These are phyloP conservation scores for Criorhina ranunculi DNA, from an alignment of 2,888 invertebrate genomes.

Conservation along the genomic window DNA sequence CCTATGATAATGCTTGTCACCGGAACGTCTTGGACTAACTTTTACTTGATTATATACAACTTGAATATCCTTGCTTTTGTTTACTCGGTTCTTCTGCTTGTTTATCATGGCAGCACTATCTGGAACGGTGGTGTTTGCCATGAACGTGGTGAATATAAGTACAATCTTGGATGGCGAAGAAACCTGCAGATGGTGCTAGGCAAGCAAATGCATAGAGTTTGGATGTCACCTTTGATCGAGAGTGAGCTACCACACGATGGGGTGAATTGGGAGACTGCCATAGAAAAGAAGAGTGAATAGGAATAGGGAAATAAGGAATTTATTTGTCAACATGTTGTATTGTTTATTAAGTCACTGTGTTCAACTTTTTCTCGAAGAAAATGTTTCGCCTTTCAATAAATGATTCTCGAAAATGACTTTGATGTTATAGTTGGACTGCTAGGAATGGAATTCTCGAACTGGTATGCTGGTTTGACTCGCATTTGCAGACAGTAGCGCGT, in stretches of 20 bases:
- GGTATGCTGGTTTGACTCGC: too few species aligned
- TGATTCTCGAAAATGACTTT: conserved; percentile 2
- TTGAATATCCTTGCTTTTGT: conserved; percentile 89
- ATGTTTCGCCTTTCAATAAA: neutral
- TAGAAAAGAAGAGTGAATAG: conserved; percentile 8
- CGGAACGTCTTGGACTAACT: conserved; percentile 88
- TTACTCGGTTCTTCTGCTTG: conserved; percentile 88
- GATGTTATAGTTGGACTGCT: too few species aligned
- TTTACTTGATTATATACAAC: conserved; percentile 89
- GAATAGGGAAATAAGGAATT: neutral
- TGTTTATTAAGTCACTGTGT: neutral
- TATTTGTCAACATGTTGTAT: neutral
- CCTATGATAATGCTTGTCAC: conserved; percentile 90
- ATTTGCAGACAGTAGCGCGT: too few species aligned
- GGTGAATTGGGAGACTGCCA: conserved; percentile 85
- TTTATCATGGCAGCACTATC: conserved; percentile 89
- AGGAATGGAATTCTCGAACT: too few species aligned
- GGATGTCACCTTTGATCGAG: conserved; percentile 90
- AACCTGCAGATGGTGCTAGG: conserved; percentile 93
- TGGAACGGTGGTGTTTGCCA: conserved; percentile 88
- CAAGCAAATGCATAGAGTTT: conserved; percentile 90
- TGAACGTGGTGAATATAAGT: conserved; percentile 86
- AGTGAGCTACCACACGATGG: conserved; percentile 93
- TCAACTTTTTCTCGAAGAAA: too few species aligned
- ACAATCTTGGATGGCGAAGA: conserved; percentile 88